Percentiles rank a stretch among this genome's conserved stretches.
Evolutionary conservation across 2,113 vertebrate species (phyloP).

Genomic region (Myiopsitta monachus): DNA sequence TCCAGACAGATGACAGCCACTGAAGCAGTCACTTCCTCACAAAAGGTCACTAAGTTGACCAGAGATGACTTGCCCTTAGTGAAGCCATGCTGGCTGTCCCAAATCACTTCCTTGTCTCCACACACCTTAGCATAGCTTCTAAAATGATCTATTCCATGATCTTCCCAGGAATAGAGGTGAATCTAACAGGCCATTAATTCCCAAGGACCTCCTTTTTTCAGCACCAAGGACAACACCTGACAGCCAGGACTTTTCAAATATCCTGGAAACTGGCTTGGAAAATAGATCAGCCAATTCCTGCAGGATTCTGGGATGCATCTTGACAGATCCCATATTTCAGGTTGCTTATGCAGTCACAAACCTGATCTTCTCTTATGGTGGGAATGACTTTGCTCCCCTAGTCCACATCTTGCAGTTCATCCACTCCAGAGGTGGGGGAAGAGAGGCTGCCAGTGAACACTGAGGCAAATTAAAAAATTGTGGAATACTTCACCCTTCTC

Average conservation of each 20-base stretch:
- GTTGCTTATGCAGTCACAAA: neutral
- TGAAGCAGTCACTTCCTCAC: neutral
- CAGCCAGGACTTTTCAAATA: neutral
- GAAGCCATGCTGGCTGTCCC: neutral
- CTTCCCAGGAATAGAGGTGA: neutral
- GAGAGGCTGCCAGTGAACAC: neutral
- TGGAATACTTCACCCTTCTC: neutral
- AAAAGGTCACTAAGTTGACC: neutral
- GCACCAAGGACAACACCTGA: neutral
- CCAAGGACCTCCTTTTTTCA: neutral
- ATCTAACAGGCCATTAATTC: accelerated
- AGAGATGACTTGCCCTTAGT: neutral
- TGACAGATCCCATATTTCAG: neutral
- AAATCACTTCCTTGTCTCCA: neutral
- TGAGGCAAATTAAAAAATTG: neutral
- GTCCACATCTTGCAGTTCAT: neutral
- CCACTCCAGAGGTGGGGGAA: neutral
- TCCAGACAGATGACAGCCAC: neutral
- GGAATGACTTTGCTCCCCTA: neutral
- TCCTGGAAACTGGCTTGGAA: neutral
- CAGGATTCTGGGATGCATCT: accelerated
- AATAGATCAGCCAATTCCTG: neutral
- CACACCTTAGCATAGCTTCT: accelerated
- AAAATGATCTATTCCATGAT: neutral
- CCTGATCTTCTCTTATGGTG: neutral